Evolutionary conservation across 2,113 vertebrate genomes (phyloP).

Genomic region (Eubucco bourcierii): DNA sequence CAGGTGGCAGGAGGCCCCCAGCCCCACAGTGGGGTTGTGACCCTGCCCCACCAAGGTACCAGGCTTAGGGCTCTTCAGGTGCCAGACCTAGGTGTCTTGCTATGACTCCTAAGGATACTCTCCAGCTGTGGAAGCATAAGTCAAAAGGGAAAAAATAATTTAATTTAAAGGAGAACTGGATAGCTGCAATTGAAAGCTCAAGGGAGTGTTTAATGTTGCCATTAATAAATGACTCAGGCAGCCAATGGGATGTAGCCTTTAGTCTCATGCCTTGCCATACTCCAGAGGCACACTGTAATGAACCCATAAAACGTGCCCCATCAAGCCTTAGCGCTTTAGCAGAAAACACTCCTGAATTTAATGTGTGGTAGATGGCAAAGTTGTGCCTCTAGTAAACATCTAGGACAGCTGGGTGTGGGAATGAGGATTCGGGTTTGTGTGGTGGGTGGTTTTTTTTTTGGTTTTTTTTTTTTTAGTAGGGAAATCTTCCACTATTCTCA

Average conservation of each 20-base stretch:
- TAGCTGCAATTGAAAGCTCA: constrained; percentile 39
- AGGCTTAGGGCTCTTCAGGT: neutral
- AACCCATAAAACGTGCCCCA: constrained; percentile 44
- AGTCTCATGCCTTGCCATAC: constrained; percentile 27
- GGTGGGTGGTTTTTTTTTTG: too few species aligned
- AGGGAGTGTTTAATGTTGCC: constrained; percentile 42
- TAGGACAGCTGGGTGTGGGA: neutral
- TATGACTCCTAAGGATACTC: neutral
- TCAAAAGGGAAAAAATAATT: neutral
- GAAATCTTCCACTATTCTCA: neutral
- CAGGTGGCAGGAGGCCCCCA: neutral
- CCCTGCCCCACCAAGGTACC: neutral
- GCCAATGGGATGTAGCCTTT: constrained; percentile 34
- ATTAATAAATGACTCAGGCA: constrained; percentile 47
- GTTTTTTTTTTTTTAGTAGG: neutral
- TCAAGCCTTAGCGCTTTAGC: constrained; percentile 19
- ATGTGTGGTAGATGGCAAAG: neutral
- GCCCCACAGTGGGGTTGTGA: neutral
- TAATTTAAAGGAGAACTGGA: neutral
- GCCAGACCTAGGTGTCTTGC: neutral
- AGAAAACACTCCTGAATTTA: neutral
- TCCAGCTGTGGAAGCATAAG: neutral
- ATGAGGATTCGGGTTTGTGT: neutral
- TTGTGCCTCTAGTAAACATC: neutral
- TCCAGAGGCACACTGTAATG: constrained; percentile 31